Conservation (phyloP, 2,888 invertebrate genomes). For the Auanema freiburgensis region DNA sequence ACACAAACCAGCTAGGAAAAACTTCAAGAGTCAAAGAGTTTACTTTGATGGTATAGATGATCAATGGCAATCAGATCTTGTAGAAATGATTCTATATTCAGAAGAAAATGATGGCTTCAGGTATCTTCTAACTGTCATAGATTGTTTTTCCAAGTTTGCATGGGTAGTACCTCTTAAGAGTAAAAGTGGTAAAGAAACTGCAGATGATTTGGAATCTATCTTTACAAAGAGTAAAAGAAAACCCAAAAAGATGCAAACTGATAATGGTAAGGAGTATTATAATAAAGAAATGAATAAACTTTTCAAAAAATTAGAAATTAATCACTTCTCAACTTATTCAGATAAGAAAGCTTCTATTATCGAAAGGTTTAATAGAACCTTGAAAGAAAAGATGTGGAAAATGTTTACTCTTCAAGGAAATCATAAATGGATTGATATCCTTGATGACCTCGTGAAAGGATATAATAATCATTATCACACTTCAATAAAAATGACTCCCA, state of each 20-base stretch:
- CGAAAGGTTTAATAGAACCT: slow-evolving; percentile 37
- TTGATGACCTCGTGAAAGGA: too few relatives aligned
- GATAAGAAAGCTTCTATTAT: slow-evolving; percentile 25
- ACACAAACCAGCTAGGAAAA: too few relatives aligned
- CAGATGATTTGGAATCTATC: slow-evolving; percentile 34
- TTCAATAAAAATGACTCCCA: too few relatives aligned
- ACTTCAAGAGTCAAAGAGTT: too few relatives aligned
- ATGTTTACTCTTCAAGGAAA: too few relatives aligned
- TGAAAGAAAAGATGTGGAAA: slow-evolving; percentile 34
- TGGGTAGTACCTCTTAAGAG: slow-evolving; percentile 33
- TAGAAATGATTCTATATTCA: slow-evolving; percentile 43
- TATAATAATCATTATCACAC: too few relatives aligned
- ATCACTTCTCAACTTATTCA: too few relatives aligned
- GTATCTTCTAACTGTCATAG: slow-evolving; percentile 24
- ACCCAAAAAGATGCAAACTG: slow-evolving; percentile 33
- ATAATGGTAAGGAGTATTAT: slow-evolving; percentile 32
- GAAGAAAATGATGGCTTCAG: slow-evolving; percentile 40
- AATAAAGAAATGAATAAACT: slow-evolving; percentile 20
- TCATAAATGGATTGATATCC: too few relatives aligned
- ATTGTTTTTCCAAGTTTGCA: slow-evolving; percentile 39
- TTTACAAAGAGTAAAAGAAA: slow-evolving; percentile 33
- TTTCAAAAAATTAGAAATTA: slow-evolving; percentile 34
- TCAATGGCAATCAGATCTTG: slow-evolving; percentile 46
- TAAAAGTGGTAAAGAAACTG: slow-evolving; percentile 45
- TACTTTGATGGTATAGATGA: slow-evolving; percentile 34